Conservation (phyloP, 92 coral and sea anemone species). For the Epizoanthus scotinus region DNA sequence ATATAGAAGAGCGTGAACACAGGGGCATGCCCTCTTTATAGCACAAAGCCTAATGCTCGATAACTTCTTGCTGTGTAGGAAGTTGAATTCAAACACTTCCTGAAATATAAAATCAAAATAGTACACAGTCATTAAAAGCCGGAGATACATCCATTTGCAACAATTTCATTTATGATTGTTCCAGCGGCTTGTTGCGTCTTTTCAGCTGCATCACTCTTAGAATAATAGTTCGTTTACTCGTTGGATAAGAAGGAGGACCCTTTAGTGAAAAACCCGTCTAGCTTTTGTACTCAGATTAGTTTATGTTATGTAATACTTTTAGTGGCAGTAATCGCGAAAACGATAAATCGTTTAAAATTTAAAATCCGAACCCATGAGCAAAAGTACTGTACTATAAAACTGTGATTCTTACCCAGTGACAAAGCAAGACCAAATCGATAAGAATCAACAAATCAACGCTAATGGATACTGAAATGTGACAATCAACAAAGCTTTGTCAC, state of each 20-base stretch:
- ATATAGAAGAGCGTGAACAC: slow-evolving; percentile 12
- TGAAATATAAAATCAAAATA: neutral
- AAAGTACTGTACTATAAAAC: neutral
- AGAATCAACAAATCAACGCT: slow-evolving; percentile 89
- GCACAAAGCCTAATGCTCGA: slow-evolving; percentile 20
- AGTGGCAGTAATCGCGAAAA: neutral
- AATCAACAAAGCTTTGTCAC: slow-evolving; percentile 87
- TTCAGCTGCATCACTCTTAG: slow-evolving; percentile 3
- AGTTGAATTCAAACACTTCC: slow-evolving; percentile 34
- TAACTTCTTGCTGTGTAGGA: neutral
- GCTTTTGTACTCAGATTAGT: neutral
- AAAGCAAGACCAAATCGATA: slow-evolving; percentile 53
- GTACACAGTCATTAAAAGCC: slow-evolving; percentile 19
- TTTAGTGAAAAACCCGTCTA: neutral
- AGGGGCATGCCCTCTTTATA: slow-evolving; percentile 6
- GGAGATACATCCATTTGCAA: slow-evolving; percentile 32
- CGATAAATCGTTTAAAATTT: neutral
- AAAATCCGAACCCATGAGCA: neutral
- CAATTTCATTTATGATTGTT: slow-evolving; percentile 27
- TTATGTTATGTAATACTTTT: neutral
- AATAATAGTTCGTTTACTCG: slow-evolving; percentile 8
- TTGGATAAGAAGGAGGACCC: neutral
- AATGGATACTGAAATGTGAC: slow-evolving; percentile 83
- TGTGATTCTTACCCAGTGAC: slow-evolving; percentile 22
- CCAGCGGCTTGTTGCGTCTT: slow-evolving; percentile 19